Evolutionary conservation across 2,888 invertebrate species (phyloP), one percentile per base, ranked within the genome.

Genomic region (Lingula anatina): DNA sequence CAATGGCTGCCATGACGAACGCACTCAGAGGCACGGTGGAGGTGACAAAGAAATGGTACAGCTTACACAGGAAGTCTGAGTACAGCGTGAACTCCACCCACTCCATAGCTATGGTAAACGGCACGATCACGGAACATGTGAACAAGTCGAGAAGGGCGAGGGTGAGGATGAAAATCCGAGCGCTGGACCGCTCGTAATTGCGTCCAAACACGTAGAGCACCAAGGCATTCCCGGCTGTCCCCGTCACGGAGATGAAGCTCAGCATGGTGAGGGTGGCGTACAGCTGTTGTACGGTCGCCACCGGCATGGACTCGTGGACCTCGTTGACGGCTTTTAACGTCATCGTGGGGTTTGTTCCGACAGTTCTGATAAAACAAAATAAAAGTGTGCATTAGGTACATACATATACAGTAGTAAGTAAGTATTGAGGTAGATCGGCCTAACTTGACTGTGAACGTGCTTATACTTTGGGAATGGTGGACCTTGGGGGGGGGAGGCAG

Each of bases 1-100:
- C 70, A 12, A 72, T 72, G n/a, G 66, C 66, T 4, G 68, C 67
- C 66, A 72, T 70, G 28, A 71, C 65, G 49, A 72, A 66, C 15
- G 68, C 65, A 5, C 69, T 68, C 44, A 68, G 65, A 1, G 69
- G 69, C 4, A 71, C 63, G 40, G 65, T 65, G 5, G 63, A 67
- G 2, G 67, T 69, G 20, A 69, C 67, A 5, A 70, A 50, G 39
- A 72, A 69, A 38, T 64, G 62, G 46, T 71, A 70, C 18, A 65
- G 40, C 44, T 68, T 68, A 50, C 70, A 70, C 31, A 61, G 53
- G 36, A 57, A 44, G 53, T 68, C 67, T 41, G 53, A 64, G 40
- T 60, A 52, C 21, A 70, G 48, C 24, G 47, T 25, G 44, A 64
- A 65, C 12, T 59, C 44, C 7, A 65, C 35, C 15, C 57, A 47